Conservation (phyloP, 2,888 invertebrate species). For the Melieria crassipennis region DNA sequence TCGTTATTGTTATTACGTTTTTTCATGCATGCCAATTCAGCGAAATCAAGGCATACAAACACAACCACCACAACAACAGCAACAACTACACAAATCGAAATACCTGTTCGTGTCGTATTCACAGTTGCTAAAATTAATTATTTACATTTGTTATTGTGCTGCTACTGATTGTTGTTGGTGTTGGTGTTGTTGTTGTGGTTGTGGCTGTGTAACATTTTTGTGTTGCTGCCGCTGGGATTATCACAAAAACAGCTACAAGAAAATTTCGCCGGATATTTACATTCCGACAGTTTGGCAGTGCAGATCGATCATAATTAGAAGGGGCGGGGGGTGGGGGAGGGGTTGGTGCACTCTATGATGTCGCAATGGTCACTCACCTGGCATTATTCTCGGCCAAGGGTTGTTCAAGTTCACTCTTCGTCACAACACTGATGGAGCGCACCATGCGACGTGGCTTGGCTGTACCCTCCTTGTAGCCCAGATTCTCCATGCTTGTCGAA, state of each 20-base stretch:
- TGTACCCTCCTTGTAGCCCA: conserved; percentile 72
- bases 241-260: too few relatives aligned
- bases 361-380: conserved; percentile 51
- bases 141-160: background rate
- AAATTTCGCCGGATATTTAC: background rate
- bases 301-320: background rate
- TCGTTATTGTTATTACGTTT: background rate
- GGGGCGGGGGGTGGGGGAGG: background rate
- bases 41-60: conserved; percentile 27
- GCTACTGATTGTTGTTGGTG: background rate
- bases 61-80: conserved; percentile 26
- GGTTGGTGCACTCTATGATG: background rate
- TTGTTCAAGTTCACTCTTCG: conserved; percentile 65
- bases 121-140: background rate
- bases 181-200: too few relatives aligned
- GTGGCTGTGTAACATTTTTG: too few relatives aligned
- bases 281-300: background rate
- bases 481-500: conserved; percentile 69
- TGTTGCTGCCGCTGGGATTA: too few relatives aligned
- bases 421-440: conserved; percentile 64
- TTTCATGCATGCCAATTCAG: conserved; percentile 6
- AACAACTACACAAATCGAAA: conserved; percentile 6
- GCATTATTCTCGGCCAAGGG: conserved; percentile 64
- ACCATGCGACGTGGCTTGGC: conserved; percentile 64
- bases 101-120: conserved; percentile 40